Conservation (phyloP, 2,888 invertebrate genomes). For the Xanthorhoe designata region DNA sequence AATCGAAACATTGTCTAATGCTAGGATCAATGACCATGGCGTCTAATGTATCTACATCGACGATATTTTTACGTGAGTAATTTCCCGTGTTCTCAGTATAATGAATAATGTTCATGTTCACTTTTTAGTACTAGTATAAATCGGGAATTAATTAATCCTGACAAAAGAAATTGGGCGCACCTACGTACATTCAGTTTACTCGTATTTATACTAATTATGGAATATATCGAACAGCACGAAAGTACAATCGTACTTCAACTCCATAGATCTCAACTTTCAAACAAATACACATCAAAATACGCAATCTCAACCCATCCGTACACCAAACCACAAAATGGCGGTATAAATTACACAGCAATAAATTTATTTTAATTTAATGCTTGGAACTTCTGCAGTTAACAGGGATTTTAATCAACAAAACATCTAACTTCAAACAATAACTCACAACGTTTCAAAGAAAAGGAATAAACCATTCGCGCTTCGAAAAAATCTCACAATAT, state of each 20-base stretch:
- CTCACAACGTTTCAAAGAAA: constrained; percentile 31
- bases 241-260: neutral
- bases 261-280: constrained; percentile 9
- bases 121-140: too few species aligned
- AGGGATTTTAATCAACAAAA: constrained; percentile 37
- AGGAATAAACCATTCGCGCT: constrained; percentile 40
- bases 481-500: constrained; percentile 21
- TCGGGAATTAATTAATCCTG: too few species aligned
- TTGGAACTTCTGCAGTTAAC: constrained; percentile 30
- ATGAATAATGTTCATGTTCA: too few species aligned
- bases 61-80: too few species aligned
- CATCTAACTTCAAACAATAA: constrained; percentile 35
- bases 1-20: too few species aligned
- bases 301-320: constrained; percentile 6
- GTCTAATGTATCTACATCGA: too few species aligned
- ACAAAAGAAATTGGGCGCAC: too few species aligned
- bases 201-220: too few species aligned
- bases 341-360: constrained; percentile 35
- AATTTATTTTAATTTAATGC: constrained; percentile 35
- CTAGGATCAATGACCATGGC: too few species aligned
- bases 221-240: neutral
- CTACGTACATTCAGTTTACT: too few species aligned
- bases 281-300: constrained; percentile 21
- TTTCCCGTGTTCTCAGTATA: too few species aligned
- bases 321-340: constrained; percentile 31